Evolutionary conservation across 1,140 invertebrate species (phyloP), one percentile per base, ranked within the genome.

Genomic region (Varroa destructor): DNA sequence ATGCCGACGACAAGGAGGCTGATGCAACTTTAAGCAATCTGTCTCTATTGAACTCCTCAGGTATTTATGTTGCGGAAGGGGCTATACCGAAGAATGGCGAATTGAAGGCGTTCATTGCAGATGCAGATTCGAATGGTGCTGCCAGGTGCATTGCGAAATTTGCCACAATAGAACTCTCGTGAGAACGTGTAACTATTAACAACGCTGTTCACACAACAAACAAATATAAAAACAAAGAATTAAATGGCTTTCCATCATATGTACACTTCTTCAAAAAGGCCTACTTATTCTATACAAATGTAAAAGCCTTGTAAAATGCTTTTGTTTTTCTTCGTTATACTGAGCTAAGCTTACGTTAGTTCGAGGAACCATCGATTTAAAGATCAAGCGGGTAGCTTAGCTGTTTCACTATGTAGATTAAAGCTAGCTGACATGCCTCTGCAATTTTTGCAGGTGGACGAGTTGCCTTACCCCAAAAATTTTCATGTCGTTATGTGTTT

Each of bases 101-200:
- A 40, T 67, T 46, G 12, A 67, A 1, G 0, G 8, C 12, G 61
- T 43, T 40, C 40, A 67, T 40, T 67, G 61, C 61, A 40, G 40
- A 2, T 67, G 61, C 46, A 67, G 61, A 14, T 67, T 67, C 37
- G 46, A 67, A 14, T 40, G 61, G 61, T 67, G 61, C 37, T 67
- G 61, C 37, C 40, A 67, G 12, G 40, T 67, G 0, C 40, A 43
- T 3, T 67, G 61, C 8, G 12, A 67, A 40, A 40, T 46, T 43
- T 67, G 61, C 8, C 46, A 14, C 37, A 25, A 40, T 25, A 12
- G 12, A 2, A 46, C 46, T 12, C 14, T 43, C 12, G 40, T 67
- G 40, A 10, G 61, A 36, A 36, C 61, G 2, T 67, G 61, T 67
- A 67, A 67, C 61, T 40, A 67, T 40, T 67, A 58, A 36, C 12